Evolutionary conservation across 2,888 invertebrate species (phyloP), one percentile per base, ranked within the genome.

Genomic region (Agapostemon virescens): DNA sequence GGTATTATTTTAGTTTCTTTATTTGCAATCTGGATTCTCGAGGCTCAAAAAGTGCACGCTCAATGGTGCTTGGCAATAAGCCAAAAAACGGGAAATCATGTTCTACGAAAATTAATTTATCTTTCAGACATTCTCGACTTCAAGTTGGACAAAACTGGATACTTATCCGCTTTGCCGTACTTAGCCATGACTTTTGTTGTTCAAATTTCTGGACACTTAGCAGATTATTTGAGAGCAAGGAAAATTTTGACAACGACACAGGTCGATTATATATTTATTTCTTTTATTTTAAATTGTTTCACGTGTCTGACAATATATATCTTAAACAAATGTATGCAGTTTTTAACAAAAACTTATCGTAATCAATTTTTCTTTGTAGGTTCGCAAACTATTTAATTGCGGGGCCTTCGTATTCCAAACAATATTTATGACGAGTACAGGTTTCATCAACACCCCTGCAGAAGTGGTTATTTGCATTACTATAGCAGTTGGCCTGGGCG

Each of bases 401-500:
- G 94, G 95, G 40, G 97, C 96, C 3, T 97, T 97, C 89, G 86
- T 96, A 38, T 94, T 95, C 61, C 98, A 98, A 94, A 96, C 98
- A 0, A 93, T 97, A 52, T 98, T 98, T 92, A 97, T 98, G 96
- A 93, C 97, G 79, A 94, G 95, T 0, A 97, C 98, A 0, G 97
- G 97, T 1, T 97, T 96, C 90, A 93, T 96, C 5, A 92, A 95
- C 45, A 94, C 95, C 1, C 95, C 96, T 23, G 93, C 94, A 0
- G 95, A 95, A 55, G 96, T 97, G 61, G 94, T 98, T n/a, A 94
- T 95, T n/a, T 98, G 95, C 91, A 95, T 98, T 45, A 97, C 97
- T 0, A 94, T 98, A 68, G 98, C 98, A 0, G 97, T 98, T 0
- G 98, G 98, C 0, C 93, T 98, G 0, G 98, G 98, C 0, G 97